Evolutionary conservation across 2,797 vertebrate genomes (phyloP), one percentile per base, ranked within the genome.

Genomic region (Pagetopsis macropterus): DNA sequence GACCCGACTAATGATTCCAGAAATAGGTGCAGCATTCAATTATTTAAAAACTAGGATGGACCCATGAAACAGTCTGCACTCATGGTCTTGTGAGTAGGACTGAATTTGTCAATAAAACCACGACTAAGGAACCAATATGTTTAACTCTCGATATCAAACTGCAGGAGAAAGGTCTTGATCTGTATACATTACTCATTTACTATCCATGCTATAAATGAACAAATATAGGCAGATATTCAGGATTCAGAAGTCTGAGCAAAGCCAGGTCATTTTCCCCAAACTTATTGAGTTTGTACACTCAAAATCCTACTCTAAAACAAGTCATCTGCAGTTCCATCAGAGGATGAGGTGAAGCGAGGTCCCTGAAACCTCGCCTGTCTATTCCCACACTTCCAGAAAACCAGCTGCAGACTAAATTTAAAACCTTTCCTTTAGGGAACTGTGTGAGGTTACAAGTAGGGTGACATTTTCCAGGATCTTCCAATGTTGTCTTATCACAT

Each of bases 361-460:
- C 23, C 8, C 37, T 71, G 58, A 64, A 60, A 40, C 48, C 1
- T 12, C 5, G 37, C 0, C 45, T 19, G 51, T 43, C 21, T 51
- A 65, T 76, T 81, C 73, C 69, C 66, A 79, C 58, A 72, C 75
- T 60, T 65, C 62, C 46, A 75, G 64, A 82, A 54, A 84, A 81
- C 71, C 80, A 86, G 72, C 76, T 85, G 80, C 68, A 41, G 55
- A 66, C 78, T 90, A 91, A 89, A 91, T 82, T 79, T 88, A 27
- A 92, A 82, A 70, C n/a, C 67, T 72, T 59, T 76, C 65, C 79
- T 84, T 76, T 40, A n/a, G 72, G 72, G 78, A 85, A 48, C 64
- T 64, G 63, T 58, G 66, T 58, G 66, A 77, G 82, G 78, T 83
- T 74, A 87, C 62, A 67, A 77, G 80, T 75, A 77, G 73, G 49